Conservation (phyloP, 2,797 vertebrate genomes). For the Paedocypris micromegethes region DNA sequence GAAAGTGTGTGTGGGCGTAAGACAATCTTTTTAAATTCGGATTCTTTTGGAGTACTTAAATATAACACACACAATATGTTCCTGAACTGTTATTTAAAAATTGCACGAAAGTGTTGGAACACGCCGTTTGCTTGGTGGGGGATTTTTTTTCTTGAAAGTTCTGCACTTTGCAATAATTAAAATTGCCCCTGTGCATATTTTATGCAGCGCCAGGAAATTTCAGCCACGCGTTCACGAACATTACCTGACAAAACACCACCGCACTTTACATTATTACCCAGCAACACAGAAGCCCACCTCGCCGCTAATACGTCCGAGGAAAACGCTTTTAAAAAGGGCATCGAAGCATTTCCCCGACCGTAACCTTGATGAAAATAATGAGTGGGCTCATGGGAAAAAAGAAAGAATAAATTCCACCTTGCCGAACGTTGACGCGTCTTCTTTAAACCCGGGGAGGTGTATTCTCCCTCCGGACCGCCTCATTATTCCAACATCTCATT, state of each 20-base stretch:
- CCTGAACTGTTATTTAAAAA: conserved; percentile 52
- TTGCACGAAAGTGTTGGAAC: conserved; percentile 27
- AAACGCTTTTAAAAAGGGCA: neutral
- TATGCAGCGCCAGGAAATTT: conserved; percentile 51
- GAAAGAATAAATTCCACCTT: neutral
- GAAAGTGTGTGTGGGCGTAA: conserved; percentile 21
- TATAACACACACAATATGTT: conserved; percentile 48
- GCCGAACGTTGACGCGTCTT: neutral
- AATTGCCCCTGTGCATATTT: conserved; percentile 58
- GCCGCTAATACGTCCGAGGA: too few relatives aligned
- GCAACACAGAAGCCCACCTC: too few relatives aligned
- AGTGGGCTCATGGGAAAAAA: conserved; percentile 1
- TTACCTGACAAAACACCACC: conserved; percentile 43
- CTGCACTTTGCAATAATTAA: conserved; percentile 71
- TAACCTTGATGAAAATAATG: conserved; percentile 7
- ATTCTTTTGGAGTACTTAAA: too few relatives aligned
- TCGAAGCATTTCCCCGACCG: neutral
- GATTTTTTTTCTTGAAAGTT: conserved; percentile 44
- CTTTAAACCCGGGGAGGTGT: conserved; percentile 1
- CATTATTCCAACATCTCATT: conserved; percentile 10
- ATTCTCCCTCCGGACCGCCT: conserved; percentile 6
- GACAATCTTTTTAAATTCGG: too few relatives aligned
- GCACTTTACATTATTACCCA: conserved; percentile 35
- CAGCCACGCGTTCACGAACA: conserved; percentile 32
- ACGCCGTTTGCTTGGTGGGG: conserved; percentile 1